Conservation (phyloP, 2,113 vertebrate species). For the Dasypus novemcinctus region DNA sequence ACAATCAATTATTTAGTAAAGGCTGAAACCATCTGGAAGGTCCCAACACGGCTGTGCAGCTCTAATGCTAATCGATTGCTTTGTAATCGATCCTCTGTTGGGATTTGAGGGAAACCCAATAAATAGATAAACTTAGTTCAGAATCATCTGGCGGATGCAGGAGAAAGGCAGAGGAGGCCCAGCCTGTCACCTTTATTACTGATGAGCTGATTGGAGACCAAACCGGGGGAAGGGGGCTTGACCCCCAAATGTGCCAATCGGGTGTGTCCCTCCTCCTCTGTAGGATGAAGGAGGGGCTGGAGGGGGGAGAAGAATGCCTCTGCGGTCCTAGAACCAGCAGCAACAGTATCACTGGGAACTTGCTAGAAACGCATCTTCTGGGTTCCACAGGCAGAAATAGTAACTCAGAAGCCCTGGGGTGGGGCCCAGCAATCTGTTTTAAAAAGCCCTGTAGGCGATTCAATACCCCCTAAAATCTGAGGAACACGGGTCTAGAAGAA, state of each 20-base stretch:
- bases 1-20: not conserved
- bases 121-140: not conserved
- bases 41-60: not conserved
- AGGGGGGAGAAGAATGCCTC: not conserved
- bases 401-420: not conserved
- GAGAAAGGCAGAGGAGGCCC: not conserved
- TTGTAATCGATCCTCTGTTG: not conserved
- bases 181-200: not conserved
- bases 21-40: not conserved
- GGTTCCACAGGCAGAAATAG: not conserved
- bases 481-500: not conserved
- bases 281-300: not conserved
- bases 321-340: not conserved
- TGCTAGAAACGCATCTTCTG: not conserved
- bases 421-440: not conserved
- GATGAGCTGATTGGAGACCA: not conserved
- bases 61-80: not conserved
- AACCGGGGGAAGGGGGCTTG: not conserved
- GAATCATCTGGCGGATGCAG: not conserved
- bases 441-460: not conserved
- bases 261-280: not conserved
- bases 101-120: slow-evolving; percentile 43
- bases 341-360: not conserved
- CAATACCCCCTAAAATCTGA: not conserved
- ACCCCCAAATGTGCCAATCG: not conserved